phyloP scores from a whole-genome alignment of 1,140 invertebrate genomes.

The Drosophila sulfurigaster region DNA sequence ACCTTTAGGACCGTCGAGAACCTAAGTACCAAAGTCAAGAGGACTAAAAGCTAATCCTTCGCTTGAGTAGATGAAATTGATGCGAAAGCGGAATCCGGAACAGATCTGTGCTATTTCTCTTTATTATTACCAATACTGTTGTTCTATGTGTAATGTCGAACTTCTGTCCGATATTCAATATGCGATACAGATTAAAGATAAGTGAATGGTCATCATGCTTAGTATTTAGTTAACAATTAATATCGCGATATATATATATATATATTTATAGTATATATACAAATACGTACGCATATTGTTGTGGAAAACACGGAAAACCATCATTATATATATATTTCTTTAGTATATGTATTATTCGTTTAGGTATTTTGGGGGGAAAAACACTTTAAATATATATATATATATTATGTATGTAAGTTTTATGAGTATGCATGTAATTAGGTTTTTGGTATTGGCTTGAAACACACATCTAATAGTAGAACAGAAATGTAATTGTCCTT shows the following conservation, averaged over 20 bases:
- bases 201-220: conserved; percentile 71
- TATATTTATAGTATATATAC: conserved; percentile 53
- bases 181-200: conserved; percentile 26
- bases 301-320: conserved; percentile 80
- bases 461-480: conserved; percentile 73
- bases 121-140: conserved; percentile 67
- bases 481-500: conserved; percentile 57
- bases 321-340: conserved; percentile 53
- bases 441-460: conserved; percentile 39
- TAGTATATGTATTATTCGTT: conserved; percentile 48
- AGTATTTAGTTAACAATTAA: conserved; percentile 81
- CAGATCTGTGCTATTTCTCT: conserved; percentile 1
- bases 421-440: conserved; percentile 25
- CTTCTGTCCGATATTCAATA: conserved; percentile 5
- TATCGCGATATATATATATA: conserved; percentile 32
- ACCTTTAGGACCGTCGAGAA: conserved; percentile 13
- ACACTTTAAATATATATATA: conserved; percentile 39
- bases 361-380: conserved; percentile 37
- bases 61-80: conserved; percentile 4
- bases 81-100: conserved; percentile 12
- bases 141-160: conserved; percentile 18
- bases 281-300: conserved; percentile 62
- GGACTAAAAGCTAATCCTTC: background rate
- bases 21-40: conserved; percentile 13
- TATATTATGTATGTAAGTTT: conserved; percentile 5